phyloP scores from a whole-genome alignment of 2,113 vertebrate species.

The Burhinus bistriatus region DNA sequence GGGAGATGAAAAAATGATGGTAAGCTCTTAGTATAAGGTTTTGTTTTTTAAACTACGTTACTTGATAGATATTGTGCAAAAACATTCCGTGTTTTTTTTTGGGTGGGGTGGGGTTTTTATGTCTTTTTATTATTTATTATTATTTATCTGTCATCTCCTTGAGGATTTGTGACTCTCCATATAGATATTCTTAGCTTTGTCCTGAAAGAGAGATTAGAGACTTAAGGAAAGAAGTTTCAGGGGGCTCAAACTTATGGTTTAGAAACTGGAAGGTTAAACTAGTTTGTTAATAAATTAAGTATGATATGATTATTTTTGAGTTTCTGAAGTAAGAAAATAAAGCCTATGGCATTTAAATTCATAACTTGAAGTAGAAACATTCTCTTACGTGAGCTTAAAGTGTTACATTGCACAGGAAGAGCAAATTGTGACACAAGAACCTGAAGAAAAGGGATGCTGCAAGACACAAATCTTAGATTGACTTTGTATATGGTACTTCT shows the following conservation, averaged over 20 bases:
- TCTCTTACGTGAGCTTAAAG: not conserved
- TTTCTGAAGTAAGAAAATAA: not conserved
- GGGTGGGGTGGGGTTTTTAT: too few species aligned
- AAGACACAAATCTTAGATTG: not conserved
- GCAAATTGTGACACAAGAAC: not conserved
- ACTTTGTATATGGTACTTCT: not conserved
- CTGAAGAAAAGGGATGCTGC: not conserved
- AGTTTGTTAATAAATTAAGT: not conserved
- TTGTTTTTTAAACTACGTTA: not conserved
- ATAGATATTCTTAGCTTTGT: not conserved
- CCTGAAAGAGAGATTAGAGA: not conserved
- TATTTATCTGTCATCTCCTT: not conserved
- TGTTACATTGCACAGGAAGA: not conserved
- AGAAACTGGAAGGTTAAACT: not conserved
- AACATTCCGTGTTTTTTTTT: not conserved
- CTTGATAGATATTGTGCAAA: not conserved
- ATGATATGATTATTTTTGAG: not conserved
- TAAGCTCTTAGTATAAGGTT: not conserved
- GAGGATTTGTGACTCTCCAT: not conserved
- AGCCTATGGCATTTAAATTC: not conserved
- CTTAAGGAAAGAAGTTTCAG: not conserved
- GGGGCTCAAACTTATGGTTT: not conserved
- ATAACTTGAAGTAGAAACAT: not conserved
- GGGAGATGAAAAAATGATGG: constrained; percentile 68
- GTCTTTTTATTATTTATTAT: not conserved